Base-by-base conservation (phyloP, 2,797 vertebrate genomes). In the Myotis daubentonii region DNA sequence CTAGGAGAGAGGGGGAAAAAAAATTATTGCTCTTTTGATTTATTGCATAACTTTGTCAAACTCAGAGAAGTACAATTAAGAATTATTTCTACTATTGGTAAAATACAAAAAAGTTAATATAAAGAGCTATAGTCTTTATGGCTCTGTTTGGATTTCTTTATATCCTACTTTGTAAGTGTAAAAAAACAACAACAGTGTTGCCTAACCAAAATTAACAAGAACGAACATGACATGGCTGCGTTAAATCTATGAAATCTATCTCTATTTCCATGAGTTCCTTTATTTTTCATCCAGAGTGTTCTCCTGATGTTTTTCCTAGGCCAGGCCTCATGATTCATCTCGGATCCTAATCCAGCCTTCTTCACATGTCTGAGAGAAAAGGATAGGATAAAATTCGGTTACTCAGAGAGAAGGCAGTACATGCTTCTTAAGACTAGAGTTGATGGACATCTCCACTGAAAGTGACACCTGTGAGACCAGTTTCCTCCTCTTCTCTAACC, bases 41-140 rank as follows among this genome's bases (percentile, higher is more conserved):
- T 81, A 49, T 75, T 94, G 8, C 16, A 87, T 47, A 88, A 87
- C 75, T 13, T 62, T 86, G 6, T 91, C n/a, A 89, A 83, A 75
- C 22, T 82, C 57, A 90, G 38, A 84, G 51, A 71, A 72, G 12
- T 55, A 38, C 33, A 51, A 47, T 75, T 86, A 92, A 83, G 65
- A 82, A 89, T 72, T 75, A 33, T 60, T n/a, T 66, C 10, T 74
- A 33, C 25, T 94, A 65, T 41, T 93, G 36, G 38, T 78, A 91
- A 93, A 85, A 41, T 70, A 30, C 28, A 66, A 13, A 28, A 78
- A 16, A 57, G 6, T 20, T 25, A 25, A 65, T 94, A 23, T 92
- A 60, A 88, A 65, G 44, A 87, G 20, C n/a, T 78, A 2, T 62
- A 68, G 68, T 65, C 13, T 68, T 90, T n/a, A 60, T 33, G 19